These are phyloP conservation scores for Catharus minimus DNA, from an alignment of 2,113 vertebrate genomes.

Conservation along the genomic window DNA sequence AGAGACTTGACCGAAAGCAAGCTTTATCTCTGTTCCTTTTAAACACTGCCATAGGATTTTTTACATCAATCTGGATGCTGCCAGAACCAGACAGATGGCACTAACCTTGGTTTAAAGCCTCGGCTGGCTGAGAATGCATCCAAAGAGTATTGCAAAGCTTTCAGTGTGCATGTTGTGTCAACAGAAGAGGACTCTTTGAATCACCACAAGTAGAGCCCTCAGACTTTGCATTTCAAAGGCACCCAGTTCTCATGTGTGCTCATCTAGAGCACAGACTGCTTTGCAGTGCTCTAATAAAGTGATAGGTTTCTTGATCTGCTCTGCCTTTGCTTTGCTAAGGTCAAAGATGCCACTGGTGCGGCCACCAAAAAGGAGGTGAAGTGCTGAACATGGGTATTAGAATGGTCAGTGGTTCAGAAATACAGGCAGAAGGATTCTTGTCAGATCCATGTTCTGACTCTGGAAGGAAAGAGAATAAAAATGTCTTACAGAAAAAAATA, in stretches of 20 bases:
- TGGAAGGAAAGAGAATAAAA: not conserved
- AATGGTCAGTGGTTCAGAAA: not conserved
- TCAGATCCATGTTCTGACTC: not conserved
- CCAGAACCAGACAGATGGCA: slow-evolving; percentile 50
- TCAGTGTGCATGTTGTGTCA: not conserved
- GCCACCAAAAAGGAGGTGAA: not conserved
- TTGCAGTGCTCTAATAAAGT: not conserved
- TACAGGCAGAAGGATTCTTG: not conserved
- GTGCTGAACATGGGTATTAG: not conserved
- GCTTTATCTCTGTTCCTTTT: not conserved
- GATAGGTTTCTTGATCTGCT: not conserved
- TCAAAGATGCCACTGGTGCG: not conserved
- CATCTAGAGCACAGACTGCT: not conserved
- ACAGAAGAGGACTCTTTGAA: not conserved
- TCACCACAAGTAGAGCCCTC: not conserved
- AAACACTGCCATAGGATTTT: not conserved
- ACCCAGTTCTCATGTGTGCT: not conserved
- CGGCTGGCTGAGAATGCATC: slow-evolving; percentile 10
- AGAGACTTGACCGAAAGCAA: not conserved
- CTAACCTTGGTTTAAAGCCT: slow-evolving; percentile 41
- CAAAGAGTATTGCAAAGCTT: not conserved
- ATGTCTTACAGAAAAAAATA: not conserved
- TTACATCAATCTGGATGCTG: slow-evolving; percentile 17
- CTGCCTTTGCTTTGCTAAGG: not conserved
- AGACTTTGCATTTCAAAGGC: not conserved